Evolutionary conservation across 2,888 invertebrate genomes (phyloP), one percentile per base, ranked within the genome.

Genomic region (Dynastes grantii): DNA sequence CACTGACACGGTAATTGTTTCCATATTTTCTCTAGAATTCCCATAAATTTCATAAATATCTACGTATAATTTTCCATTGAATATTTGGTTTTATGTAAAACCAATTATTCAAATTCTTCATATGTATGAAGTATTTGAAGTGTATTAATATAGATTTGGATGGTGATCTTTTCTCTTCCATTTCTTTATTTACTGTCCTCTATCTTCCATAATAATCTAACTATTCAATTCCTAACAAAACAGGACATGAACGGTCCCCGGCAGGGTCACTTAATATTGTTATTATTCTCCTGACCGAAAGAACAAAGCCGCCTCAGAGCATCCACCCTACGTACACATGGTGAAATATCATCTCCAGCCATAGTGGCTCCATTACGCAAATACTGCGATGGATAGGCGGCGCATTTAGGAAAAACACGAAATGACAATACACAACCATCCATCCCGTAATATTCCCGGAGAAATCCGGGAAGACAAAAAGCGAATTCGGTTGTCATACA

Each of bases 381-480:
- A 58, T 58, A 58, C 16, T 45, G 5, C 22, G 22, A 58, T 9
- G 22, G 22, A 58, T 58, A 37, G 40, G 32, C 6, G 16, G 16
- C 64, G 37, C 65, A 22, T 16, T 67, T 67, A 67, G 65, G 65
- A 45, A 67, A 67, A 67, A 67, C 65, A 67, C 65, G 9, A 40
- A 67, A 67, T 22, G 65, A 67, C 65, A 67, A 67, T 67, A 45
- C 65, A 67, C 40, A 8, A 8, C 65, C 65, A 67, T 65, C 65
- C 65, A 65, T 65, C 40, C 40, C 65, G 65, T n/a, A 65, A 16
- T 65, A 40, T 65, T 65, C 16, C 65, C 37, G 65, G 37, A 65
- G 65, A 65, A 65, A 65, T 65, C 65, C 65, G 37, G 53, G 37
- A 65, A 65, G 65, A 65, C 65, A 65, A 65, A 65, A 65, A 65